Evolutionary conservation across 2,113 vertebrate species (phyloP).

Genomic region (Ginglymostoma cirratum): DNA sequence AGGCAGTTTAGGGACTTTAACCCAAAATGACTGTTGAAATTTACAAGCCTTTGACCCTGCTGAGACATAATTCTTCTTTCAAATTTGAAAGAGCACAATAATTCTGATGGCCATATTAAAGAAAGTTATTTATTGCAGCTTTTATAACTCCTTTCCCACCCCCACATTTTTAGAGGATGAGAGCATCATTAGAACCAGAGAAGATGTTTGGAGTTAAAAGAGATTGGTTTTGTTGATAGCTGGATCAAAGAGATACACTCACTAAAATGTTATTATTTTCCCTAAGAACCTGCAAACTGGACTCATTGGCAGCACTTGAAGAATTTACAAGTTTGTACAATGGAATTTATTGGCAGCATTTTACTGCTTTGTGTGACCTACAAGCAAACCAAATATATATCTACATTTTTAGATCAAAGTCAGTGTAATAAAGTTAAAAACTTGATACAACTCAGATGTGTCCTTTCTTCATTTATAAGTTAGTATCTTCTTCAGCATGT

Average conservation of each 20-base stretch:
- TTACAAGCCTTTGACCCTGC: neutral
- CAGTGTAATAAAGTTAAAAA: neutral
- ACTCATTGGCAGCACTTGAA: neutral
- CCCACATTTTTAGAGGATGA: neutral
- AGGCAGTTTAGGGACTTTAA: neutral
- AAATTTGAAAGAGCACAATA: neutral
- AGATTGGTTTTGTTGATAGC: constrained; percentile 30
- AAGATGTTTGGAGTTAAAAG: constrained; percentile 6
- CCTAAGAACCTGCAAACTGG: neutral
- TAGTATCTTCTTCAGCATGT: neutral
- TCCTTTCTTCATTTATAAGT: neutral
- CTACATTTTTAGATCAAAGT: constrained; percentile 26
- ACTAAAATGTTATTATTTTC: constrained; percentile 34
- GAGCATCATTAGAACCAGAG: neutral
- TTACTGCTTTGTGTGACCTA: constrained; percentile 23
- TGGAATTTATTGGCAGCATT: constrained; percentile 22
- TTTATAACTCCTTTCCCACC: neutral
- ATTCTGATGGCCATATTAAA: neutral
- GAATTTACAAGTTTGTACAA: constrained; percentile 34
- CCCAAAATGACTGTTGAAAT: neutral
- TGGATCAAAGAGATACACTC: constrained; percentile 20
- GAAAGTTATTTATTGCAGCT: neutral
- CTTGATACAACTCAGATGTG: constrained; percentile 14
- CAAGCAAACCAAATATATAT: constrained; percentile 31
- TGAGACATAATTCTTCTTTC: neutral